Evolutionary conservation across 2,888 invertebrate species (phyloP), one percentile per base, ranked within the genome.

Genomic region (Lasioglossum vierecki): DNA sequence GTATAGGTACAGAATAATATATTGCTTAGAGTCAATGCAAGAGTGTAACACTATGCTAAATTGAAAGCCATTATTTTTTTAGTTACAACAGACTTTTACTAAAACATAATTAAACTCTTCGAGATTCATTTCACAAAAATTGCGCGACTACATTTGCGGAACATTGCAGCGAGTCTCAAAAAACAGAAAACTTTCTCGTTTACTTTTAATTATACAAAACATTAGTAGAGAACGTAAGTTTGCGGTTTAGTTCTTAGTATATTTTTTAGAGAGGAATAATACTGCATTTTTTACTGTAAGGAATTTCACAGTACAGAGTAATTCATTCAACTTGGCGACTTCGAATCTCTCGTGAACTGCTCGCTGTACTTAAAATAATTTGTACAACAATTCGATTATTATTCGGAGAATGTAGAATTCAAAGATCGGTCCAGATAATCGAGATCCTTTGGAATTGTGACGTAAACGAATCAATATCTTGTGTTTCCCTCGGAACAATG

Each of bases 11-110:
- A 18, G 68, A 68, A 68, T 39, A 68, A 68, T 35, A 68, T 35
- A 68, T 68, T 68, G 35, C 68, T 68, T 39, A 68, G 68, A 68
- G 68, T 68, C 18, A 68, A 68, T 68, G 22, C 22, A 68, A 68
- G 39, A 68, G 18, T 68, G 35, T 35, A 68, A 22, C 35, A 39
- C 22, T 11, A 35, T 35, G 68, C 22, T 35, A 68, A 39, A 68
- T 22, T 68, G 35, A 18, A 68, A 35, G 68, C 39, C 18, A 68
- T 68, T 68, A 68, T 22, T 39, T 35, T 68, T 44, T 22, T 4
- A 68, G 18, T 68, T 35, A 39, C 68, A 68, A 68, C 22, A 39
- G 35, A 39, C 9, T 35, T 68, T 39, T 22, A 22, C 68, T 68
- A 68, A 44, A 44, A 68, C 39, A 30, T 30, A 30, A 30, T 68